Base-by-base conservation (phyloP, 2,113 vertebrate genomes). In the Oryzias melastigma region DNA sequence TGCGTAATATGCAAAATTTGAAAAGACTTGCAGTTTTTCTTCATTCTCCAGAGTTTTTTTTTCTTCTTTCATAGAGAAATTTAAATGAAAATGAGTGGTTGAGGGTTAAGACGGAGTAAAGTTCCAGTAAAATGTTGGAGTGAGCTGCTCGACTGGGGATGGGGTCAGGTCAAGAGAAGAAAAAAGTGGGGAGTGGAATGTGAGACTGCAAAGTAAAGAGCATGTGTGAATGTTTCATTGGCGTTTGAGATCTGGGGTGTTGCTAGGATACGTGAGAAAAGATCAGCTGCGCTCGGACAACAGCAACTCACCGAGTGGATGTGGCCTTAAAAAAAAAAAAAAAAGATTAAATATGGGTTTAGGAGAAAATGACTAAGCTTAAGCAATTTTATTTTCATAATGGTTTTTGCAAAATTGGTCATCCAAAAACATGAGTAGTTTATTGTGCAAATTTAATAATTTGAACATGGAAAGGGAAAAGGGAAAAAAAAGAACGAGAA, bases 241-340 rank as follows among this genome's bases (percentile, higher is more conserved):
- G 68, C 56, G n/a, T 80, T 82, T 80, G 71, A 90, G 87, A 85
- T 83, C 74, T 68, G 80, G 67, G 53, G 54, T 74, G 90, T 90
- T 91, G 88, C 87, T 91, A 91, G 85, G 89, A 90, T 78, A 92
- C 89, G 40, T 65, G 29, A 69, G 69, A 78, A 78, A 49, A 76
- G 82, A 86, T 77, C 72, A 79, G 65, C 85, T 84, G 82, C 65
- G 64, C 35, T 72, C 16, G 67, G 67, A 75, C 67, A 68, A 73
- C 41, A 17, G 42, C 44, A 65, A 64, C 61, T 81, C 81, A 54
- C 55, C 10, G 2, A 58, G 66, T 57, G 58, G 41, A 64, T 78
- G 49, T 55, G 22, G 54, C 52, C 58, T 75, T 19, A 20, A 47
- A 42, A 53, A 51, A 52, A 66, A 52, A 66, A 78, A 78, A 68